phyloP scores from a whole-genome alignment of 1,140 invertebrate genomes.

The Luehdorfia chinensis region DNA sequence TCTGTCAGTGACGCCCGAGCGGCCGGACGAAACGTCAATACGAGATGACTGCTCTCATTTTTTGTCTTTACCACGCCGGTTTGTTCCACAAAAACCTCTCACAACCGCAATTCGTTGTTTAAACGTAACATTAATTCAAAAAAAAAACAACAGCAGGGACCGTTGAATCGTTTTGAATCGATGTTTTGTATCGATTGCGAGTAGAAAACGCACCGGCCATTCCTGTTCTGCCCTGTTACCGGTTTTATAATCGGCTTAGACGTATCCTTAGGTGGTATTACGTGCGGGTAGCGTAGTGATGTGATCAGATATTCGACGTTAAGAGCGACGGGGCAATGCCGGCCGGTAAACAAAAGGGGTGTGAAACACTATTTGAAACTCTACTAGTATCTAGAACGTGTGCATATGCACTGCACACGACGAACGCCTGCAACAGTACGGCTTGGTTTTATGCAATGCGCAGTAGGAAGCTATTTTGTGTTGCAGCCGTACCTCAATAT shows the following conservation, averaged over 20 bases:
- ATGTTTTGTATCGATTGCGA: conserved; percentile 14
- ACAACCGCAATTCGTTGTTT: not conserved
- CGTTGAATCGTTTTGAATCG: not conserved
- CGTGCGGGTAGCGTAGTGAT: not conserved
- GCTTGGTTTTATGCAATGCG: too few species aligned
- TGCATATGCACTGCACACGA: too few species aligned
- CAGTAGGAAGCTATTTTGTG: too few species aligned
- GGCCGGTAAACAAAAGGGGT: conserved; percentile 12
- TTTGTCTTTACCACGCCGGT: conserved; percentile 32
- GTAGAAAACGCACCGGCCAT: conserved; percentile 8
- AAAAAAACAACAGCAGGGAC: not conserved
- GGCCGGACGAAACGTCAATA: conserved; percentile 53
- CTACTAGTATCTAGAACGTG: conserved; percentile 7
- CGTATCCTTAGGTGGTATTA: not conserved
- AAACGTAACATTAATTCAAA: not conserved
- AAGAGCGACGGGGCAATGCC: too few species aligned
- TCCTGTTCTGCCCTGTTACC: conserved; percentile 1
- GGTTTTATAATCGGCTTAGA: conserved; percentile 4
- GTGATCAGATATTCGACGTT: too few species aligned
- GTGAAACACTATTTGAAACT: not conserved
- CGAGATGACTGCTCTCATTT: conserved; percentile 46
- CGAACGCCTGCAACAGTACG: too few species aligned
- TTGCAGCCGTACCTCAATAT: too few species aligned
- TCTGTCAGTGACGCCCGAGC: conserved; percentile 39
- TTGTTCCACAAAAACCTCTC: not conserved